Base-by-base conservation (phyloP, 2,888 invertebrate species). In the Apamea crenata region DNA sequence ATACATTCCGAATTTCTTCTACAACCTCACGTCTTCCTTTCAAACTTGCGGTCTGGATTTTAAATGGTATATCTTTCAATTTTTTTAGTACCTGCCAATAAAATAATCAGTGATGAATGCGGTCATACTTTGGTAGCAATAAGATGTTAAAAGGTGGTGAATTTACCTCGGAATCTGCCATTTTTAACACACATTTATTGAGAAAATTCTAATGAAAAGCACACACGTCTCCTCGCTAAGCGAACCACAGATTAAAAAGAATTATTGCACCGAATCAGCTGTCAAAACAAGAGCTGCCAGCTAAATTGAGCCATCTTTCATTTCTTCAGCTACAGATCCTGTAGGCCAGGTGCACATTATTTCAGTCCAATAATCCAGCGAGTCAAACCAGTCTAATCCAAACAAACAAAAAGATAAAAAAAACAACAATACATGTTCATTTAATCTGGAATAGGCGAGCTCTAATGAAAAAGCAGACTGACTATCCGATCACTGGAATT, bases 61-160 rank as follows among this genome's bases (percentile, higher is more conserved):
- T 97, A 93, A 97, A 97, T 80, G 98, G 98, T 91, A 98, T 97
- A 97, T 98, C 98, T 95, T 98, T 98, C 89, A 98, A 96, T 92
- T 97, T 97, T 95, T 97, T 98, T 88, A 97, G 95, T 89, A 98
- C 96, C 98, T 98, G 96, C 80, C 75, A 88, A 92, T 74, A 91
- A 80, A 92, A 83, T 80, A 50, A 84, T 82, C 36, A 70, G 79
- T 90, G 75, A 82, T 82, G 77, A 84, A 86, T 81, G 65, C 18
- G 63, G 56, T 65, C 74, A 81, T 70, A 78, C 56, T 81, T 85
- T 82, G 14, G 71, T n/a, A 81, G 32, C 40, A 69, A 67, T n/a
- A 56, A 56, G 36, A 71, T 70, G 32, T 63, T 66, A 70, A 70
- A 73, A 76, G 32, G 50, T 80, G 74, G 56, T 72, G 78, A 87